Base-by-base conservation (phyloP, 2,888 invertebrate genomes). In the Drosophila kokeensis region DNA sequence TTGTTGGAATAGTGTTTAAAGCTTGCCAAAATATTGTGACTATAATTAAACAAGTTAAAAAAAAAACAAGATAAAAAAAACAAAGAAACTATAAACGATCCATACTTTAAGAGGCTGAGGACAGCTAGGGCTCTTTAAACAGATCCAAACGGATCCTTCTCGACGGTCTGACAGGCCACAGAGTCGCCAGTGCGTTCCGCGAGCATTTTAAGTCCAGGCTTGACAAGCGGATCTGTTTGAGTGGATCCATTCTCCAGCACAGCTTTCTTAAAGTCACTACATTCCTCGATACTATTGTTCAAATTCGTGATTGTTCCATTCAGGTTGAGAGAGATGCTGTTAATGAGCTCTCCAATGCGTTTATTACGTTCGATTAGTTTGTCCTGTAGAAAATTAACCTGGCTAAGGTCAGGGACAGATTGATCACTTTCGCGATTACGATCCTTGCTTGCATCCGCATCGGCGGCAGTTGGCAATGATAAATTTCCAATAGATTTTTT, bases 301-400 rank as follows among this genome's bases (percentile, higher is more conserved):
- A 30, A 29, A 5, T 59, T 52, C 0, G 29, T 7, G 11, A 15
- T 7, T 15, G 4, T 2, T 11, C 21, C 36, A 5, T 38, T 32
- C 4, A 68, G 48, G 48, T 38, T 49, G 8, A 7, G 2, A 7
- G 48, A 32, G 11, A 68, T 36, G 6, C n/a, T 38, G 1, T 4
- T 10, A 1, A 82, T 48, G 2, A 83, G 81, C 0, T 50, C 38
- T 5, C 42, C 69, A 54, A 82, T 68, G 8, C 71, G 60, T 1
- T 15, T 32, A 8, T 81, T 50, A 0, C 79, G 84, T 2, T 81
- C 66, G 27, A 83, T 36, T 21, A 87, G n/a, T 34, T 58, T 50
- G 8, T 67, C 38, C 13, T 55, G 54, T 15, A 55, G n/a, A 8
- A 40, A 8, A 8, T n/a, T 8, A 27, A 55, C 1, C 7, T 55